These are phyloP conservation scores for Scaptomyza polygonia DNA, from an alignment of 2,888 invertebrate genomes.

Conservation along the genomic window DNA sequence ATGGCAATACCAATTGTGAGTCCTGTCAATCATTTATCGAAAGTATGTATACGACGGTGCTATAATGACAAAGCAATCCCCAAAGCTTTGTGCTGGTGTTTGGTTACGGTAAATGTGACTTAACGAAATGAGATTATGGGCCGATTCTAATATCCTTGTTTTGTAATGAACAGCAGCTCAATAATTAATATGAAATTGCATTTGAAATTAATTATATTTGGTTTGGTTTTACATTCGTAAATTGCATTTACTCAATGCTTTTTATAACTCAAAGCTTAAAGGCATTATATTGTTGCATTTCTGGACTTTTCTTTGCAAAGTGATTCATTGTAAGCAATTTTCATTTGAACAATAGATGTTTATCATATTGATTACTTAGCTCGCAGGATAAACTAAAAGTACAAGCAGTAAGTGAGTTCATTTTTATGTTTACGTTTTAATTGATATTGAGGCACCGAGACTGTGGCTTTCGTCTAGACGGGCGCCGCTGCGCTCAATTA, in stretches of 20 bases:
- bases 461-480: slow-evolving; percentile 54
- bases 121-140: no score
- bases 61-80: slow-evolving; percentile 4
- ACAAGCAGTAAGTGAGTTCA: slow-evolving; percentile 20
- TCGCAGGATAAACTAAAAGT: slow-evolving; percentile 3
- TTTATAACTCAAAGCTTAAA: slow-evolving; percentile 1
- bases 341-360: neutral
- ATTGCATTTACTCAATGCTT: slow-evolving; percentile 13
- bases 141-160: neutral
- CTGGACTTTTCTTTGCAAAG: no score
- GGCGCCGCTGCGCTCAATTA: slow-evolving; percentile 55
- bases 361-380: slow-evolving; percentile 27
- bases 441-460: slow-evolving; percentile 25
- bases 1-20: neutral
- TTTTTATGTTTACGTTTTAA: slow-evolving; percentile 43
- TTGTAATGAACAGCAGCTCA: neutral
- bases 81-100: neutral
- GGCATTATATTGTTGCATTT: no score
- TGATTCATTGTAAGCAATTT: slow-evolving; percentile 5
- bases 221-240: neutral
- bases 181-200: slow-evolving; percentile 21
- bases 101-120: neutral
- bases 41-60: neutral
- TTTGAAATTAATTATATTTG: neutral
- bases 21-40: slow-evolving; percentile 10